Base-by-base conservation (phyloP, 64 coral and sea anemone species). In the Hydrozoanthus tunicans region DNA sequence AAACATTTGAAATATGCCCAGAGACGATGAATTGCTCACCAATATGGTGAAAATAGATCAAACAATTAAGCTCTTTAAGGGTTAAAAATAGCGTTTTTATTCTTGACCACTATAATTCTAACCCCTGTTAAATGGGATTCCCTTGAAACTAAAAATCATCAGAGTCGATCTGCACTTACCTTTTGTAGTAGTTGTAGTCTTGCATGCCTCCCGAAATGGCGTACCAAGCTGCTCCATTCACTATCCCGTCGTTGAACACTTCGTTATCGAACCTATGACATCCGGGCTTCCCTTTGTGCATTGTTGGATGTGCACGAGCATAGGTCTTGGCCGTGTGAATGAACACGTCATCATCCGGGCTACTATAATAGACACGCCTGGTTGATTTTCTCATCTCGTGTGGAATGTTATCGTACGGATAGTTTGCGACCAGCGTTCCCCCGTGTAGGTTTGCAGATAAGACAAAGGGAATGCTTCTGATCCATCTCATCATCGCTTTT, bases 271-370 rank as follows among this genome's bases (percentile, higher is more conserved):
- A 82, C 9, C 78, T 68, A 32, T 66, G 74, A 56, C 97, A 99
- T 25, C 52, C 89, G 24, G 97, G 97, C 7, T 70, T 13, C 0
- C 97, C 97, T 10, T 81, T 81, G 73, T 94, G 65, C 97, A 99
- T 99, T 53, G 97, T 96, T 14, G 97, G 90, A 61, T 99, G 97
- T 1, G 92, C 66, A 55, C 64, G 51, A 51, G 97, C 78, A 68
- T 99, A 99, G 51, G 81, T 73, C 73, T 96, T 96, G 0, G 97
- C 70, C 58, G 96, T 80, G 52, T 79, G 76, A 10, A 93, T 79
- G 77, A 99, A 99, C 9, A 99, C 92, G 84, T 99, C 97, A 81
- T 99, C 97, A 90, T 99, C 97, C 51, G 97, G 97, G 52, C 92
- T 90, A 51, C 94, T 94, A 86, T 95, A 96, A 20, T 99, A 99